Base-by-base conservation (phyloP, 2,113 vertebrate species). In the Dendrocopos noguchii region DNA sequence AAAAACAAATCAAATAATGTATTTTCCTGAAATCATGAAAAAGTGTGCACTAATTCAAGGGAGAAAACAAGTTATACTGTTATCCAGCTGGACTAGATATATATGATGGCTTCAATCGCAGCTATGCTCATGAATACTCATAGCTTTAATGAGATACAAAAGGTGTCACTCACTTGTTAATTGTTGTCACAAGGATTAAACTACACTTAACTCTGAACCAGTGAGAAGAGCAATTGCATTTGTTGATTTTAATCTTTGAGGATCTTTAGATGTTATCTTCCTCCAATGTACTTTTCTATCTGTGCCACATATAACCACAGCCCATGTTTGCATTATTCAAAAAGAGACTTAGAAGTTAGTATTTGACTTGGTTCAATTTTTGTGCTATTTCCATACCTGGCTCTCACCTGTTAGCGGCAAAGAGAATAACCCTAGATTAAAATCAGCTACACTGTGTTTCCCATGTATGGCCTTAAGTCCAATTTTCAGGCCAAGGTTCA, bases 11-110 rank as follows among this genome's bases (percentile, higher is more conserved):
- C 6, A 33, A 84, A 16, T 39, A 39, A 39, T 70, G 25, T 3
- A 16, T 29, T 17, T 42, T 15, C 15, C 12, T 24, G 13, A 73
- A 91, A 66, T 55, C 1, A 70, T 57, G 31, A 6, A 76, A 80
- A 88, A 76, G 57, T 29, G 5, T 33, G 7, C 15, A 33, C 1
- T 57, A 70, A 33, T 39, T 68, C 0, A 0, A 82, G n/a, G 15
- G n/a, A 84, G 82, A 94, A 61, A 53, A 39, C 5, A 12, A 46
- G 10, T 70, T 34, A 73, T 57, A 55, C 27, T 90, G 18, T 17
- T 85, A 19, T 67, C 47, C 61, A 53, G 24, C 31, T 78, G 39
- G 11, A 75, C 1, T 7, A 73, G 16, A 80, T 77, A 60, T 67
- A n/a, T 65, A n/a, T 13, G 6, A 74, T n/a, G 12, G 36, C 16